Conservation (phyloP, 2,113 vertebrate species). For the Zootoca vivipara region DNA sequence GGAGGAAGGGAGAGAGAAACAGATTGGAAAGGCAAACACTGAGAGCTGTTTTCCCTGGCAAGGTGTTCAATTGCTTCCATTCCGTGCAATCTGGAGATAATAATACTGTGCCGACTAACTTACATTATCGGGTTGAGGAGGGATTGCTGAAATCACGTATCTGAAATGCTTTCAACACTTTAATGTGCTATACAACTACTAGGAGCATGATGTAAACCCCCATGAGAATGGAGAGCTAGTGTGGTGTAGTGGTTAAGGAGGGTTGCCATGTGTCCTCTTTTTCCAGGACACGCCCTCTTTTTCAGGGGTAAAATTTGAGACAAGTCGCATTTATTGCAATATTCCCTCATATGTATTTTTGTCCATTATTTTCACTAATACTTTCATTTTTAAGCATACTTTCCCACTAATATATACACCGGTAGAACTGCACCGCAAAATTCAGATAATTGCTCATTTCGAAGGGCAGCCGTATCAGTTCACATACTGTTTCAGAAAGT, state of each 20-base stretch:
- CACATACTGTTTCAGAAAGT: too few species aligned
- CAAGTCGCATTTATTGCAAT: too few species aligned
- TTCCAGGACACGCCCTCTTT: too few species aligned
- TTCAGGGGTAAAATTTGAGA: too few species aligned
- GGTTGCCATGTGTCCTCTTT: too few species aligned
- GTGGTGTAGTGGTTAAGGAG: too few species aligned
- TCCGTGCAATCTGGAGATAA: neutral
- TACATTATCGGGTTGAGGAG: neutral
- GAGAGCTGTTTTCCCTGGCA: neutral
- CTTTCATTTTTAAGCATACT: too few species aligned
- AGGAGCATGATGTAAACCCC: neutral
- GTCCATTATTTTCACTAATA: too few species aligned
- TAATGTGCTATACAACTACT: neutral
- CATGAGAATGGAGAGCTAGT: neutral
- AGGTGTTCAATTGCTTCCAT: neutral
- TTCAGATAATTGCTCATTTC: too few species aligned
- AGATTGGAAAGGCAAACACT: neutral
- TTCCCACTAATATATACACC: neutral
- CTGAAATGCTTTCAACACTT: neutral
- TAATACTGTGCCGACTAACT: neutral
- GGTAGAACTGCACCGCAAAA: neutral
- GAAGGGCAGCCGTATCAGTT: too few species aligned
- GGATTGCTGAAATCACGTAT: neutral
- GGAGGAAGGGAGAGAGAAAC: neutral
- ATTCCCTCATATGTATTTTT: too few species aligned